These are phyloP conservation scores for Zaprionus nigranus DNA, from an alignment of 1,140 invertebrate species.

Conservation along the genomic window DNA sequence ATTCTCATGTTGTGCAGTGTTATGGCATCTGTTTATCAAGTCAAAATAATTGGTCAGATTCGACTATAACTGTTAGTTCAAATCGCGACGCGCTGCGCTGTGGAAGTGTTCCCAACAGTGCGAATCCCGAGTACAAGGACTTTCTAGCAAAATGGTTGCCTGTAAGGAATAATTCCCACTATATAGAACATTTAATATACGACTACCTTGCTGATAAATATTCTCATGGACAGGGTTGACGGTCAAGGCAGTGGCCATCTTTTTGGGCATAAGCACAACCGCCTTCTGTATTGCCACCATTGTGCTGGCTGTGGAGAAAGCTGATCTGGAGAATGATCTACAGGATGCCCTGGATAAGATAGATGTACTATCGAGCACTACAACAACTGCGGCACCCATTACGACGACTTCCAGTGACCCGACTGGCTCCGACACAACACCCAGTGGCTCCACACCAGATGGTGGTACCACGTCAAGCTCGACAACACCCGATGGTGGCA, in stretches of 20 bases:
- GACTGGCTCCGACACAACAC: neutral
- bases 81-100: constrained; percentile 36
- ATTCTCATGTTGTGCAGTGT: constrained; percentile 33
- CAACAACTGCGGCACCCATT: constrained; percentile 48
- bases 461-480: constrained; percentile 10
- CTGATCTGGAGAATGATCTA: constrained; percentile 68
- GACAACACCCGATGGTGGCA: constrained; percentile 23
- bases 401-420: neutral
- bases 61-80: constrained; percentile 52
- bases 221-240: constrained; percentile 59
- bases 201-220: neutral
- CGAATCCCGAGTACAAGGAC: constrained; percentile 40
- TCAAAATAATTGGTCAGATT: constrained; percentile 66
- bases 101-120: constrained; percentile 49
- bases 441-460: neutral
- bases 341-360: constrained; percentile 77
- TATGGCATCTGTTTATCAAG: constrained; percentile 57
- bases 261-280: constrained; percentile 67
- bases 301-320: constrained; percentile 81
- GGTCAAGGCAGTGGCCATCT: constrained; percentile 72
- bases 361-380: constrained; percentile 47
- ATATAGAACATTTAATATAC: neutral
- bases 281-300: constrained; percentile 85
- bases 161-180: constrained; percentile 40
- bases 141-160: constrained; percentile 57